Evolutionary conservation across 2,113 vertebrate species (phyloP).

Genomic region (Callipepla squamata): DNA sequence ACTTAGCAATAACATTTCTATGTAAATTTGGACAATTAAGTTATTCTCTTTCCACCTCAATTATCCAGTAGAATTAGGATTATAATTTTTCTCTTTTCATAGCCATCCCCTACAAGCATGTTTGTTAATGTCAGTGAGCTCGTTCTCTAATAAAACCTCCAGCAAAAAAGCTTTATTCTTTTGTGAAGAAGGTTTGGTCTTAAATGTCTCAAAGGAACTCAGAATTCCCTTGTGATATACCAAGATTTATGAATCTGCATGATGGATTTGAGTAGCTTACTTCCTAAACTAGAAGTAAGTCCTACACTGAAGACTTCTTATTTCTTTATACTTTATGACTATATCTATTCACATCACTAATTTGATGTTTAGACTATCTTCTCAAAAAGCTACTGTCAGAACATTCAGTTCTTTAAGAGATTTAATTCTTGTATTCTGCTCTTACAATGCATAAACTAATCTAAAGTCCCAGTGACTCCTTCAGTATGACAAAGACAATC

Average conservation of each 20-base stretch:
- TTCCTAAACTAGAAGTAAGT: neutral
- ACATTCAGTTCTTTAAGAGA: neutral
- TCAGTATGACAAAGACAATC: neutral
- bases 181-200: neutral
- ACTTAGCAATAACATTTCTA: neutral
- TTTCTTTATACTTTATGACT: constrained; percentile 11
- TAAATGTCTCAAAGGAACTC: neutral
- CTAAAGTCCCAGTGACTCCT: neutral
- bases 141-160: neutral
- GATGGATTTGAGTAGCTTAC: neutral
- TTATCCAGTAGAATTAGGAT: neutral
- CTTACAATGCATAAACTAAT: neutral
- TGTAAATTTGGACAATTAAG: neutral
- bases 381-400: neutral
- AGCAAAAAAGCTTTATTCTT: neutral
- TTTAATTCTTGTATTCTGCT: neutral
- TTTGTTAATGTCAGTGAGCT: neutral
- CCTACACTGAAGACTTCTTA: neutral
- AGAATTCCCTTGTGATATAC: neutral
- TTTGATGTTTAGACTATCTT: neutral
- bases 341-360: neutral
- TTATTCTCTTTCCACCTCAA: neutral
- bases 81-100: neutral
- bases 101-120: neutral
- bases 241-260: neutral